Percentiles rank a stretch among this genome's conserved stretches.
Evolutionary conservation across 2,888 invertebrate genomes (phyloP).

Genomic region (Morpho achilles): DNA sequence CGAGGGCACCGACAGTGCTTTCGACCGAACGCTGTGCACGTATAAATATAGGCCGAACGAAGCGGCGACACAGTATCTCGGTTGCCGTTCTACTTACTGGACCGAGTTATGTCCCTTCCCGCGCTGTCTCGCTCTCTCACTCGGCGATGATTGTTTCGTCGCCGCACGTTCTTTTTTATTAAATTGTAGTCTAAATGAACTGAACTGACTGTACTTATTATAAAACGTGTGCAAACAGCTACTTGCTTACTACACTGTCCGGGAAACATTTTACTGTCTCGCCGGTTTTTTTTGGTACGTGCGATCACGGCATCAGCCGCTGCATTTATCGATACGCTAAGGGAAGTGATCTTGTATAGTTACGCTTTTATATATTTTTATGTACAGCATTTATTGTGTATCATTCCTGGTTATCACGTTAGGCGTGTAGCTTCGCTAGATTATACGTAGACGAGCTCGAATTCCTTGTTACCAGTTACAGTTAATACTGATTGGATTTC

Average conservation of each 20-base stretch:
- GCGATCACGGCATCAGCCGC: slow-evolving; percentile 58
- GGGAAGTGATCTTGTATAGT: slow-evolving; percentile 69
- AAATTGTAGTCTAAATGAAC: too few species aligned
- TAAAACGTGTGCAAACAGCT: too few species aligned
- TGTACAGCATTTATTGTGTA: slow-evolving; percentile 71
- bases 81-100: too few species aligned
- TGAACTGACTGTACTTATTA: too few species aligned
- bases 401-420: slow-evolving; percentile 58
- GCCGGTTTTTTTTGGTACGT: background rate
- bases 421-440: slow-evolving; percentile 31
- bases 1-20: too few species aligned
- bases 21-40: too few species aligned
- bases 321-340: slow-evolving; percentile 72
- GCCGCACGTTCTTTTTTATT: slow-evolving; percentile 44
- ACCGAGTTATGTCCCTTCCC: slow-evolving; percentile 23
- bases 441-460: slow-evolving; percentile 38
- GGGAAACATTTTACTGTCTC: too few species aligned
- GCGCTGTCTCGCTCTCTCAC: slow-evolving; percentile 22
- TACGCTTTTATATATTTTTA: slow-evolving; percentile 60
- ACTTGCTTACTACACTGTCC: too few species aligned
- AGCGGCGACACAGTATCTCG: too few species aligned
- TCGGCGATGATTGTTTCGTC: slow-evolving; percentile 41
- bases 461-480: slow-evolving; percentile 70
- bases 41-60: too few species aligned
- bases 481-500: slow-evolving; percentile 53